Percentiles rank a stretch among this genome's conserved stretches.
Evolutionary conservation across 1,140 invertebrate genomes (phyloP).

Genomic region (Ceratosolen solmsi): DNA sequence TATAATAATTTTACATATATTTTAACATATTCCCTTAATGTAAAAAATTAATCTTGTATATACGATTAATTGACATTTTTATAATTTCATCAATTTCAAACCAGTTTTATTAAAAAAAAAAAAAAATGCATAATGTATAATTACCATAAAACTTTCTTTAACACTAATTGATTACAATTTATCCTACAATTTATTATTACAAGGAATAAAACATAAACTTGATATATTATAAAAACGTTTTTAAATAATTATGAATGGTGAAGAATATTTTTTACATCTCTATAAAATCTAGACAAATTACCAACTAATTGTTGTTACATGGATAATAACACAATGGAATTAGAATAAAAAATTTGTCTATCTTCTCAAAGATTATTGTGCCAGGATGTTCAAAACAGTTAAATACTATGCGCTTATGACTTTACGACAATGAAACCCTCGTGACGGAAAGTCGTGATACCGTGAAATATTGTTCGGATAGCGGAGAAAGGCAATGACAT

Average conservation of each 20-base stretch:
- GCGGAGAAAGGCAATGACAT: slow-evolving; percentile 50
- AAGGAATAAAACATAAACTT: too few relatives aligned
- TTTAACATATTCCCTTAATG: too few relatives aligned
- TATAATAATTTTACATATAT: too few relatives aligned
- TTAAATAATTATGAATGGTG: background rate
- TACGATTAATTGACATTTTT: too few relatives aligned
- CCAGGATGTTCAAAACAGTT: slow-evolving; percentile 37
- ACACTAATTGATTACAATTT: too few relatives aligned
- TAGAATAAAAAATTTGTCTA: slow-evolving; percentile 2
- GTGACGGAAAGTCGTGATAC: slow-evolving; percentile 39
- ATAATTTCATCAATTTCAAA: too few relatives aligned
- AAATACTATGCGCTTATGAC: slow-evolving; percentile 9
- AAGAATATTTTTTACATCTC: background rate
- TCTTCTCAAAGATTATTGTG: background rate
- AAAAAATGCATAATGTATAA: too few relatives aligned
- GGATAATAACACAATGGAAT: slow-evolving; percentile 15
- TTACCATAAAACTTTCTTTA: too few relatives aligned
- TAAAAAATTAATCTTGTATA: too few relatives aligned
- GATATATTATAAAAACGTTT: background rate
- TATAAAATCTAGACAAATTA: background rate
- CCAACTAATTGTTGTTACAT: slow-evolving; percentile 8
- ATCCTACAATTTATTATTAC: too few relatives aligned
- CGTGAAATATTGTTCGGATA: slow-evolving; percentile 57
- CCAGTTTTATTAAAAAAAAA: too few relatives aligned
- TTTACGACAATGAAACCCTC: slow-evolving; percentile 41